Percentiles rank a stretch among this genome's conserved stretches.
Conservation (phyloP, 2,797 vertebrate genomes). For the Mastacembelus armatus region DNA sequence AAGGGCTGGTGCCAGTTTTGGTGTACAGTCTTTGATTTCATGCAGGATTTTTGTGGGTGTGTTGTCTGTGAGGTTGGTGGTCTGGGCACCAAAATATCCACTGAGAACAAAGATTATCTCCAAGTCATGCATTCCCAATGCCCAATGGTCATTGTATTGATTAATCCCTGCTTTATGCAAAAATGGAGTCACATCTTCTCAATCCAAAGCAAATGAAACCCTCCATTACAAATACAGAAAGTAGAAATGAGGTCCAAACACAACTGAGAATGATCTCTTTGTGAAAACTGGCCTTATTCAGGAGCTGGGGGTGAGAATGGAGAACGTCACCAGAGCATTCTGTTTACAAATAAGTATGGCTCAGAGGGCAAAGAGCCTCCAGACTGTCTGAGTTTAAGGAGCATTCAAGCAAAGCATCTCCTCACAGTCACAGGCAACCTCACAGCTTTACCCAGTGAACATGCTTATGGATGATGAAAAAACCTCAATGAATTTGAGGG, state of each 20-base stretch:
- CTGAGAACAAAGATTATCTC: constrained; percentile 24
- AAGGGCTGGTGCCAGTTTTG: constrained; percentile 47
- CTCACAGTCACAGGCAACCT: constrained; percentile 45
- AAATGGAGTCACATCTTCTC: constrained; percentile 15
- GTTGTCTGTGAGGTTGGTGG: constrained; percentile 42
- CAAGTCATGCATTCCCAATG: constrained; percentile 11
- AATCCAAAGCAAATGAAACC: constrained; percentile 32
- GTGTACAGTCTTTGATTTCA: constrained; percentile 59
- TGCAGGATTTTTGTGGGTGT: constrained; percentile 26
- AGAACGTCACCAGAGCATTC: constrained; percentile 56
- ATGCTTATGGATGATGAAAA: constrained; percentile 38
- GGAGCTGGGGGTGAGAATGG: constrained; percentile 37
- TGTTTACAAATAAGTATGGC: constrained; percentile 79
- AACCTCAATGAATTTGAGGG: constrained; percentile 30
- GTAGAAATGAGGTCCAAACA: constrained; percentile 36
- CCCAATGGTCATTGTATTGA: constrained; percentile 5
- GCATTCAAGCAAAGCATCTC: constrained; percentile 66
- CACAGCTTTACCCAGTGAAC: constrained; percentile 40
- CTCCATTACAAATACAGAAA: constrained; percentile 22
- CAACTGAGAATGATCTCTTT: constrained; percentile 65
- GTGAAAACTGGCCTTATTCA: constrained; percentile 54
- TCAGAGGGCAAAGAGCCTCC: constrained; percentile 64
- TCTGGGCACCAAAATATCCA: constrained; percentile 11
- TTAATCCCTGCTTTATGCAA: constrained; percentile 18
- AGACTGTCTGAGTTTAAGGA: constrained; percentile 70